Percentiles rank a stretch among this genome's conserved stretches.
phyloP scores from a whole-genome alignment of 1,140 invertebrate genomes.

The Harpegnathos saltator region DNA sequence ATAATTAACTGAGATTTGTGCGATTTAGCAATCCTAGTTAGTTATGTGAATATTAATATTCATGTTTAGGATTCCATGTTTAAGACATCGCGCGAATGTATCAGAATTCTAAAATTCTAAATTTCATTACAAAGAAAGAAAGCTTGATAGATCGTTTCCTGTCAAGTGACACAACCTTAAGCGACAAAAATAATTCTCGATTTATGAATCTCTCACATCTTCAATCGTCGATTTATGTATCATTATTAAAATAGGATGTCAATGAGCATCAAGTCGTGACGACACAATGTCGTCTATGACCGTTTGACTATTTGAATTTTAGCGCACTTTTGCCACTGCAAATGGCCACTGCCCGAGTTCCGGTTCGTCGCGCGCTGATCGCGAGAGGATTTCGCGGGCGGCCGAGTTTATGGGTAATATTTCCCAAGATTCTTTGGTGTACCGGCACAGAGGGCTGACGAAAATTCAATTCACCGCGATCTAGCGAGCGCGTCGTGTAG shows the following conservation, averaged over 20 bases:
- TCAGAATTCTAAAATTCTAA: no score
- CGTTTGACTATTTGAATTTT: not conserved
- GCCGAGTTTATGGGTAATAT: conserved; percentile 81
- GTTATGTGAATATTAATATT: not conserved
- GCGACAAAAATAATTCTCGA: no score
- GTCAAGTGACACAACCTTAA: no score
- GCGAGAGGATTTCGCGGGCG: conserved; percentile 72
- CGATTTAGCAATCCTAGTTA: not conserved
- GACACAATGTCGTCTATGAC: no score
- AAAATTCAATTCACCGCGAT: conserved; percentile 65
- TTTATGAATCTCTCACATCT: no score
- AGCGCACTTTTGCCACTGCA: conserved; percentile 9
- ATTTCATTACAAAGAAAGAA: no score
- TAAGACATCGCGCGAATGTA: no score
- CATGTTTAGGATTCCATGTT: no score
- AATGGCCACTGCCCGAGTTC: conserved; percentile 19
- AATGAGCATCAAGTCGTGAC: no score
- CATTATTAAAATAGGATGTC: no score
- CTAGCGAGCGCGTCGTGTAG: not conserved
- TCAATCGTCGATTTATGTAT: no score
- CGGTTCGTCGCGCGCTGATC: conserved; percentile 45
- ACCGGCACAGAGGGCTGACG: conserved; percentile 45
- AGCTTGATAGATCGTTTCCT: no score
- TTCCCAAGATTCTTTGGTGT: conserved; percentile 80
- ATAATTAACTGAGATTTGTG: not conserved